Evolutionary conservation across 2,888 invertebrate genomes (phyloP).

Genomic region (Heliconius hortense): DNA sequence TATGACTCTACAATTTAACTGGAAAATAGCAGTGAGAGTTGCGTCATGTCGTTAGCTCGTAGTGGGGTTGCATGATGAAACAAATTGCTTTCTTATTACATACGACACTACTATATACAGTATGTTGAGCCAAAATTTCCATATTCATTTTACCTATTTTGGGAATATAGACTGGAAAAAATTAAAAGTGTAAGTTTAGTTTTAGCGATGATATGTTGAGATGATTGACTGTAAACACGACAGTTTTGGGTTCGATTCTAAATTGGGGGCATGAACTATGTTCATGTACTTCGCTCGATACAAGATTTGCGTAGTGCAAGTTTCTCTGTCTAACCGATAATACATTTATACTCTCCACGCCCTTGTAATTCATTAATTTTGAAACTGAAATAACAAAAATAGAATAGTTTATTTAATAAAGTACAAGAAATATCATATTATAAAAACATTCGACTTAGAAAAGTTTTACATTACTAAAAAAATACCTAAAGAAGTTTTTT

Average conservation of each 20-base stretch:
- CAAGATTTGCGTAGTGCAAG: too few species aligned
- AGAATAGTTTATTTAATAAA: not conserved
- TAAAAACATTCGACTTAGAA: too few species aligned
- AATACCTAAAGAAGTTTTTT: not conserved
- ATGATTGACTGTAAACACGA: too few species aligned
- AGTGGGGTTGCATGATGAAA: slow-evolving; percentile 23
- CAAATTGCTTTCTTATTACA: slow-evolving; percentile 17
- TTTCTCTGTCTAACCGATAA: too few species aligned
- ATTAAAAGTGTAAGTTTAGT: too few species aligned
- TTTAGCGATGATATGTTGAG: too few species aligned
- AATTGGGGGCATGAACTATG: too few species aligned
- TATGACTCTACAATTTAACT: slow-evolving; percentile 5
- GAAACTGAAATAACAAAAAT: not conserved
- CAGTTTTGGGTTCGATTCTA: too few species aligned
- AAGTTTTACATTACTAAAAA: not conserved
- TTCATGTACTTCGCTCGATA: too few species aligned
- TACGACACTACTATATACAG: not conserved
- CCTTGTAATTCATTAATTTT: not conserved
- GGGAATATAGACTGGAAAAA: too few species aligned
- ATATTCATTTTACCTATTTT: not conserved
- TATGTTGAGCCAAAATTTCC: not conserved
- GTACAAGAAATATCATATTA: not conserved
- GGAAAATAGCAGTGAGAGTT: slow-evolving; percentile 8
- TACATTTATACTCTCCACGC: too few species aligned
- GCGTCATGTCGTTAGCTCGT: slow-evolving; percentile 17